Evolutionary conservation across 1,140 invertebrate genomes (phyloP).

Genomic region (Sinonovacula constricta): DNA sequence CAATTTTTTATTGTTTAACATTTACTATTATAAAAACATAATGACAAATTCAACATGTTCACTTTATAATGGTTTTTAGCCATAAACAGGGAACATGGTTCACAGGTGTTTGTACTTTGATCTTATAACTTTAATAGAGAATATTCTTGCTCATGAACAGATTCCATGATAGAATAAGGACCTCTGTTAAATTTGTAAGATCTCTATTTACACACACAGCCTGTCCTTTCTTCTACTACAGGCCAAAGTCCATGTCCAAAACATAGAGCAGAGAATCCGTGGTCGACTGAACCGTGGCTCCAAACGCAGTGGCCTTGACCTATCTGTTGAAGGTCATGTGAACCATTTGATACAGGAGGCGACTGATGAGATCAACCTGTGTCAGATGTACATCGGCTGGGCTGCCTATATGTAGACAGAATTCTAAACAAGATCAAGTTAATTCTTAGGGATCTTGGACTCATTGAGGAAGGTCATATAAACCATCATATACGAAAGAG

Average conservation of each 20-base stretch:
- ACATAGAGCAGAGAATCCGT: conserved; percentile 90
- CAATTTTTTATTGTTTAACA: no score
- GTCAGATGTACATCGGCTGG: conserved; percentile 98
- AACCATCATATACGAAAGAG: conserved; percentile 94
- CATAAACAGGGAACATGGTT: no score
- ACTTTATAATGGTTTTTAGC: no score
- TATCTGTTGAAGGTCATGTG: conserved; percentile 96
- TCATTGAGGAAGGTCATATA: conserved; percentile 96
- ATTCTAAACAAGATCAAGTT: conserved; percentile 82
- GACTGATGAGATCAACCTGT: conserved; percentile 91
- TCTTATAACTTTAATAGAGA: no score
- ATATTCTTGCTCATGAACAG: no score
- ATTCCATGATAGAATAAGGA: no score
- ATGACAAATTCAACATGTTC: no score
- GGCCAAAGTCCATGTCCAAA: conserved; percentile 88
- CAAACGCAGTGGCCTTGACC: conserved; percentile 75
- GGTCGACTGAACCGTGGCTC: conserved; percentile 83
- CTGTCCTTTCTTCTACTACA: no score
- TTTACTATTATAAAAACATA: no score
- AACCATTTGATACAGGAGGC: conserved; percentile 94
- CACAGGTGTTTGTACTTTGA: no score
- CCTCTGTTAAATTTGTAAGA: no score
- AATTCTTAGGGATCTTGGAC: conserved; percentile 74
- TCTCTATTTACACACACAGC: no score
- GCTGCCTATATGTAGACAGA: conserved; percentile 87